These are phyloP conservation scores for Nymphicus hollandicus DNA, from an alignment of 2,113 vertebrate species.

Conservation along the genomic window DNA sequence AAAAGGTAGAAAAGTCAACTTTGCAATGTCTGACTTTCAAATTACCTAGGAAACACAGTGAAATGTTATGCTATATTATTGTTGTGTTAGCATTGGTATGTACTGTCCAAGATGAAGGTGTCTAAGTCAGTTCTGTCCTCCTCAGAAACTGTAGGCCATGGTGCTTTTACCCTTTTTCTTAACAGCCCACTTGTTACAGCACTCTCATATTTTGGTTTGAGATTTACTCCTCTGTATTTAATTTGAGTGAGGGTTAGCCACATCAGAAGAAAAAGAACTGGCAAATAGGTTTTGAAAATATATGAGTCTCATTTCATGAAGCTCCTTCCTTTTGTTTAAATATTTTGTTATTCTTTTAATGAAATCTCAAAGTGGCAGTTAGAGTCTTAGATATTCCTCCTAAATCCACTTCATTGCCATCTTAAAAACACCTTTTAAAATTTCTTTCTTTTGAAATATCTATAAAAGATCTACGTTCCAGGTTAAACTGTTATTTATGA, in stretches of 20 bases:
- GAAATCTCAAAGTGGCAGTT: not conserved
- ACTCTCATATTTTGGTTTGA: fast-evolving
- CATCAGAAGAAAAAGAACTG: not conserved
- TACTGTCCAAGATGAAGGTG: not conserved
- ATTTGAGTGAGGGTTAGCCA: not conserved
- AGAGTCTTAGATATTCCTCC: not conserved
- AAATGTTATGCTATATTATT: not conserved
- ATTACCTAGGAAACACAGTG: not conserved
- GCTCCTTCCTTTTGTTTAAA: not conserved
- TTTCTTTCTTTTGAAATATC: not conserved
- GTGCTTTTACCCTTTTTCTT: not conserved
- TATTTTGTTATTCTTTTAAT: not conserved
- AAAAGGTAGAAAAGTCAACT: not conserved
- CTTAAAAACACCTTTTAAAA: not conserved
- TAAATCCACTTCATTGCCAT: not conserved
- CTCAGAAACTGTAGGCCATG: not conserved
- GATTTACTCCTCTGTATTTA: not conserved
- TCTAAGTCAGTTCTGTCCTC: not conserved
- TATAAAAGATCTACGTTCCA: not conserved
- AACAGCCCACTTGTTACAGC: not conserved
- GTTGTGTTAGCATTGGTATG: not conserved
- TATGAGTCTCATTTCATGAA: not conserved
- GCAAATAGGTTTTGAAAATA: not conserved
- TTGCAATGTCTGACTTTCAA: not conserved
- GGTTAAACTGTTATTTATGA: not conserved